Base-by-base conservation (phyloP, 2,797 vertebrate species). In the Pipistrellus pipistrellus region DNA sequence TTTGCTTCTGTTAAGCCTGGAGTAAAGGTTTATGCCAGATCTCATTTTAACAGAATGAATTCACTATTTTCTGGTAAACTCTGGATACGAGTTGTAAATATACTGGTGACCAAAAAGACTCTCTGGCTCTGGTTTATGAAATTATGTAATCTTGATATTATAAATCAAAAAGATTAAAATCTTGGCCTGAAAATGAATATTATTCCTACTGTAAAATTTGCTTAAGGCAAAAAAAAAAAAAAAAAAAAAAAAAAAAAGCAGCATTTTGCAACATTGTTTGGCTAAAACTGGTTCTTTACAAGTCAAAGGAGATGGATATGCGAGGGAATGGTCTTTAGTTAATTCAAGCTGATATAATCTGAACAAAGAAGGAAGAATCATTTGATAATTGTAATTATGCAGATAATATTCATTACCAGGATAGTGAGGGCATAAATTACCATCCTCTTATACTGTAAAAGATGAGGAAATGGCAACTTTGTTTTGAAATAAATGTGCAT, bases 161-260 rank as follows among this genome's bases (percentile, higher is more conserved):
- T 80, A 97, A 92, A 88, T 66, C 32, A 91, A 92, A 90, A 87
- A 78, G 80, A 92, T 92, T 93, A 93, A 88, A 95, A 92, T 97
- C 62, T 93, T 59, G 30, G 30, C 80, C 72, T 90, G 75, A 81
- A 51, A 76, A 55, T 88, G 75, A 86, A 62, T 5, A 41, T 32
- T 30, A 92, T 84, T 96, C 57, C 30, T 88, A 88, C 23, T 90
- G 38, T 84, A 92, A 96, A 94, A 77, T 48, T 81, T 88, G 41
- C 48, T 94, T 85, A 73, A 62, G 64, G 48, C 11, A 59, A 55
- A 69, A 92, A n/a, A 46, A 57, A 46, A 13, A 46, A 46, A 46
- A 46, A 12, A 57, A n/a, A 53, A n/a, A 35, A 35, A 35, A 35
- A 23, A 55, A 55, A 55, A 21, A 53, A 6, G 53, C 53, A 23